A percentile compares a stretch with the other conserved stretches of the same genome.
phyloP scores from a whole-genome alignment of 2,113 vertebrate species.

The Zosterops lateralis region DNA sequence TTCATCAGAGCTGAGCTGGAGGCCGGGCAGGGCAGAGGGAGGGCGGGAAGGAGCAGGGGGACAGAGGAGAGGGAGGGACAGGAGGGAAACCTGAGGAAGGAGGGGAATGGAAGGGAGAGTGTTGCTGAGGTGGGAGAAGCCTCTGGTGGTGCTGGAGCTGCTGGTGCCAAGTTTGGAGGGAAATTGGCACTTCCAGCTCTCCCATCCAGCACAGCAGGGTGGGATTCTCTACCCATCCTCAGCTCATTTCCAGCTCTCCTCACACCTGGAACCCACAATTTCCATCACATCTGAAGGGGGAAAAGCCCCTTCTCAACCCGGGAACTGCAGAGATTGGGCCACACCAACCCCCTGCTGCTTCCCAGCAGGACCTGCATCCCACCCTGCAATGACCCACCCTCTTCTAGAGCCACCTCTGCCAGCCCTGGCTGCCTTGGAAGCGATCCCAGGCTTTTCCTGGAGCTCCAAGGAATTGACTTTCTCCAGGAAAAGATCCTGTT shows the following conservation, averaged over 20 bases:
- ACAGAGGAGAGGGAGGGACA: neutral
- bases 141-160: neutral
- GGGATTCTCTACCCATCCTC: neutral
- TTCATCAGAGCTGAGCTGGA: neutral
- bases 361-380: neutral
- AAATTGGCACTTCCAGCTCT: neutral
- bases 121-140: neutral
- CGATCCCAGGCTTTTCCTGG: neutral
- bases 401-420: neutral
- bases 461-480: neutral
- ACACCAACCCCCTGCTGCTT: neutral
- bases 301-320: accelerated
- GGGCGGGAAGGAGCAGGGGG: neutral
- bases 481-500: neutral
- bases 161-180: neutral
- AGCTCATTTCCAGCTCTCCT: neutral
- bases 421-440: neutral
- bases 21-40: neutral
- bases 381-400: neutral
- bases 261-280: neutral
- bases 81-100: neutral
- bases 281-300: neutral
- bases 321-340: accelerated
- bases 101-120: no score
- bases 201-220: accelerated